phyloP scores from a whole-genome alignment of 1,140 invertebrate species.

The Laodelphax striatellus region DNA sequence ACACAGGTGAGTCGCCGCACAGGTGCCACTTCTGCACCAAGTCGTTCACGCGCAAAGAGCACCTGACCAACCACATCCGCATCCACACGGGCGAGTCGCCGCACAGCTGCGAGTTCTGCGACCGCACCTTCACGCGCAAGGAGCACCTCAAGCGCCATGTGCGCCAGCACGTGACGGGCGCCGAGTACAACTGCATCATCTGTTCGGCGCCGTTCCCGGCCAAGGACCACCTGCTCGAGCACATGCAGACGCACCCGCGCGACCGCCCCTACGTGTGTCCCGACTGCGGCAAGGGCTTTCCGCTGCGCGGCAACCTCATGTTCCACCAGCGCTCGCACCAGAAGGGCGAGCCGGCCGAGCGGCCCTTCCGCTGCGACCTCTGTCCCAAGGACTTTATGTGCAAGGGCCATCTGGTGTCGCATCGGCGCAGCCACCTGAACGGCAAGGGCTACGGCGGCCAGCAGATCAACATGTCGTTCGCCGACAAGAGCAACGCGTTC shows the following conservation, averaged over 20 bases:
- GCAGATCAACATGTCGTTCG: constrained; percentile 62
- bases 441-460: constrained; percentile 69
- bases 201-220: constrained; percentile 79
- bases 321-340: constrained; percentile 87
- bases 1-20: constrained; percentile 59
- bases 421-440: constrained; percentile 71
- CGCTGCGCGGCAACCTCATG: constrained; percentile 27
- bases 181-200: constrained; percentile 70
- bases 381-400: constrained; percentile 95
- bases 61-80: constrained; percentile 78
- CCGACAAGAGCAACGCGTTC: constrained; percentile 61
- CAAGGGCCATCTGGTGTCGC: constrained; percentile 82
- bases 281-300: constrained; percentile 27
- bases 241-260: constrained; percentile 70
- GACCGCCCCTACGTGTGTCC: constrained; percentile 38
- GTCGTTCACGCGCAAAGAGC: constrained; percentile 80
- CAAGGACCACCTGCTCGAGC: constrained; percentile 75
- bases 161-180: constrained; percentile 83
- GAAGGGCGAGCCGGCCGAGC: constrained; percentile 68
- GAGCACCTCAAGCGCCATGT: constrained; percentile 71
- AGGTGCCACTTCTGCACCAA: constrained; percentile 53
- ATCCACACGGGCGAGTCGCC: constrained; percentile 66
- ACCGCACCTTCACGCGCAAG: constrained; percentile 69
- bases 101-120: constrained; percentile 69
- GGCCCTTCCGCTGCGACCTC: constrained; percentile 89